Evolutionary conservation across 1,140 invertebrate species (phyloP), one percentile per base, ranked within the genome.

Genomic region (Dreissena polymorpha): DNA sequence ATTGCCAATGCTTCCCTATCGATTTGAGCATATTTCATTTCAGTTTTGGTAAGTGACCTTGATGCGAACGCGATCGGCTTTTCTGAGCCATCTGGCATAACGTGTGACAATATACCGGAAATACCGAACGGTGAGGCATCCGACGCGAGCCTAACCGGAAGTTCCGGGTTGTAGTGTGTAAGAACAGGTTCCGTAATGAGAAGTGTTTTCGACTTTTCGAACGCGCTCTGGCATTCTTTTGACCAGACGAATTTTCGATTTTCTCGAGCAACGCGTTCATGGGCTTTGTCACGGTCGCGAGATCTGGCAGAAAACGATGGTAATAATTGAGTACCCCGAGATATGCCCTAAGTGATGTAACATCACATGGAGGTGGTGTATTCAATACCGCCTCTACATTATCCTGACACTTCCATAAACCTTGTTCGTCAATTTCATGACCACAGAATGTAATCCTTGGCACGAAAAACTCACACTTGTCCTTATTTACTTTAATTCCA

Each of bases 11-110:
- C 93, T 87, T 95, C 93, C 74, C 92, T 93, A 70, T 94, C 92
- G 18, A 94, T 93, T 84, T 94, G 86, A n/a, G 92, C 0, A 51
- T 95, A 95, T 13, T 93, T 93, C 88, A 21, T 86, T 87, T 95
- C 93, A 51, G 93, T 87, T 49, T 78, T 60, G 14, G 87, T 88
- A 16, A 95, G 75, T 3, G 88, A 90, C 79, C 93, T 70, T 0
- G 92, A 94, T 16, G 91, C 91, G 88, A 93, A 94, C 8, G 91
- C 91, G 39, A 94, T 91, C 7, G 93, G 93, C 84, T 83, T 82
- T 85, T 94, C 92, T 25, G 57, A 39, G 18, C 89, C 90, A 85
- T 93, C 90, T 23, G 85, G 23, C 27, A 90, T 86, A 0, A 72
- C 82, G 79, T 95, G 94, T 6, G 91, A 90, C 0, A 95, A 80